Evolutionary conservation across 2,888 invertebrate species (phyloP).

Genomic region (Agonopterix heracliana): DNA sequence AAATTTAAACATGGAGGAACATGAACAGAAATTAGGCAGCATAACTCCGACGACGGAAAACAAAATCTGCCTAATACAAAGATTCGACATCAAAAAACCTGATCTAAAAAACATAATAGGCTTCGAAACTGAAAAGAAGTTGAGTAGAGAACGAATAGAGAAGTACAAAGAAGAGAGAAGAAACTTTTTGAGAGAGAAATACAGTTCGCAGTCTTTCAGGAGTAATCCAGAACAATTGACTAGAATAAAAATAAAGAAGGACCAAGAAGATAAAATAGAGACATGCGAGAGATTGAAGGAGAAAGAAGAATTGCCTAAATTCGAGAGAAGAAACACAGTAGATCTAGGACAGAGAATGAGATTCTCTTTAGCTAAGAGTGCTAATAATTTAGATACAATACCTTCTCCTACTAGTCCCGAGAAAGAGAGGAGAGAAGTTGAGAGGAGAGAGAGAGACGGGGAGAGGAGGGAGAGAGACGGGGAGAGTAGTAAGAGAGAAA

Average conservation of each 20-base stretch:
- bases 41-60: constrained; percentile 79
- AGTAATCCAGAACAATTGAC: constrained; percentile 76
- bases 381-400: constrained; percentile 54
- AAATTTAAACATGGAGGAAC: constrained; percentile 53
- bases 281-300: constrained; percentile 36
- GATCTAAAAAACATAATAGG: constrained; percentile 53
- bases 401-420: constrained; percentile 45
- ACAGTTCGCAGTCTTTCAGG: constrained; percentile 87
- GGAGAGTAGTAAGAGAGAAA: constrained; percentile 14
- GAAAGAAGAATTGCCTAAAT: constrained; percentile 43
- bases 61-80: constrained; percentile 77
- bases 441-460: constrained; percentile 15
- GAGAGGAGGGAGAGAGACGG: neutral
- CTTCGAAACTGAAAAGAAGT: constrained; percentile 72
- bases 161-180: constrained; percentile 94
- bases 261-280: constrained; percentile 34
- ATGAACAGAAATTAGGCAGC: constrained; percentile 25
- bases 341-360: constrained; percentile 65
- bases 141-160: constrained; percentile 89
- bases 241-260: constrained; percentile 57
- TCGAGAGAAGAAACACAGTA: constrained; percentile 67
- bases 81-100: constrained; percentile 49
- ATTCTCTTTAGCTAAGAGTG: constrained; percentile 57
- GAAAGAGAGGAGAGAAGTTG: constrained; percentile 14
- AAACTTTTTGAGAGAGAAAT: constrained; percentile 89